Percentiles rank a stretch among this genome's conserved stretches.
These are phyloP conservation scores for Hydropotes inermis DNA, from an alignment of 2,113 vertebrate genomes.

Conservation along the genomic window DNA sequence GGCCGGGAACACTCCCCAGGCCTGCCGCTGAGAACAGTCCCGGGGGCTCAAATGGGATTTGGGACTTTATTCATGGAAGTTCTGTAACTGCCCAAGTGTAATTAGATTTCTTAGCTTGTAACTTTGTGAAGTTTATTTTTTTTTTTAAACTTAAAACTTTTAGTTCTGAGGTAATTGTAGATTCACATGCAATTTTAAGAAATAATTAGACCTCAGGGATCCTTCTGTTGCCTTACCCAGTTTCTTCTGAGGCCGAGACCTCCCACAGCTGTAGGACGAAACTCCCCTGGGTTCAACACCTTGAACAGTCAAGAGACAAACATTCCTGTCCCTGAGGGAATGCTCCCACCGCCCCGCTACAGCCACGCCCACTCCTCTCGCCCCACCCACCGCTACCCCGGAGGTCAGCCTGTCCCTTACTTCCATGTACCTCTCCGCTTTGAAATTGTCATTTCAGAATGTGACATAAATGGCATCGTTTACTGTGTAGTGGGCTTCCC, in stretches of 20 bases:
- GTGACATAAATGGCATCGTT: neutral
- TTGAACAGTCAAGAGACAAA: neutral
- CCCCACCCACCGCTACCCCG: neutral
- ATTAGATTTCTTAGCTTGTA: neutral
- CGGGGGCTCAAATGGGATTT: accelerated
- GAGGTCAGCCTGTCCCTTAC: neutral
- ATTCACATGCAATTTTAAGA: neutral
- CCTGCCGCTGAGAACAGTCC: neutral
- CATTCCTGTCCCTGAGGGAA: accelerated
- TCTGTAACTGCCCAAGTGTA: neutral
- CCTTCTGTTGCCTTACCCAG: accelerated
- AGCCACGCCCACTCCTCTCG: neutral
- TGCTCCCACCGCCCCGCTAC: no score
- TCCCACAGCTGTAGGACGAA: accelerated
- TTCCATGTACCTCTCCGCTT: neutral
- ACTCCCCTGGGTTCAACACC: no score
- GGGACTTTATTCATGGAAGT: neutral
- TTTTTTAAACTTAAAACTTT: neutral
- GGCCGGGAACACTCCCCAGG: neutral
- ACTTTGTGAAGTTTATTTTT: neutral
- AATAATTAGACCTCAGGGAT: neutral
- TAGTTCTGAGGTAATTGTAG: neutral
- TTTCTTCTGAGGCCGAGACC: no score
- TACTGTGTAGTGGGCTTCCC: neutral
- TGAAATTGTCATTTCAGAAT: neutral